A percentile compares a stretch with the other conserved stretches of the same genome.
Conservation (phyloP, 2,113 vertebrate genomes). For the Tupaia chinensis region DNA sequence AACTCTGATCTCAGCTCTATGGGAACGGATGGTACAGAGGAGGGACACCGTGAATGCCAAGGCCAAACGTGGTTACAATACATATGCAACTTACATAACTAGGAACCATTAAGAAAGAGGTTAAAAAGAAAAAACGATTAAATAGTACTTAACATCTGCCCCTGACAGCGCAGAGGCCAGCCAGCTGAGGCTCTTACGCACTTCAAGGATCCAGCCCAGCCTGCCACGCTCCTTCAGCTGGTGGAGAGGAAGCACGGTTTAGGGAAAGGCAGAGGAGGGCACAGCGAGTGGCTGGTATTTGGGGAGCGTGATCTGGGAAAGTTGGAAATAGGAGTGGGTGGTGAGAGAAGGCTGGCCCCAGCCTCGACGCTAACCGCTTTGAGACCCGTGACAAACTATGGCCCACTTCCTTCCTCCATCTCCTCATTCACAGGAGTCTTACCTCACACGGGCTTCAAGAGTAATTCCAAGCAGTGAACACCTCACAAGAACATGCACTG, state of each 20-base stretch:
- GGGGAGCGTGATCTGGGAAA: fast-evolving
- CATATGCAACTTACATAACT: not conserved
- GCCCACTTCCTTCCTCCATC: not conserved
- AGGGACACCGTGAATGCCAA: fast-evolving
- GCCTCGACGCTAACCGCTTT: not conserved
- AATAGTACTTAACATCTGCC: not conserved
- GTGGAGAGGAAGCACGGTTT: fast-evolving
- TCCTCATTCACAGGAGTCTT: not conserved
- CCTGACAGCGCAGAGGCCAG: not conserved
- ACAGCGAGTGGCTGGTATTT: no score
- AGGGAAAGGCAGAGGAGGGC: not conserved
- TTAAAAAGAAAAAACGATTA: not conserved
- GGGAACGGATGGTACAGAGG: not conserved
- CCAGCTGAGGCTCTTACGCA: not conserved
- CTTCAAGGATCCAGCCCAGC: not conserved
- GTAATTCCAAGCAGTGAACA: not conserved
- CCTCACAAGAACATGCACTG: not conserved
- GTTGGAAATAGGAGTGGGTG: not conserved
- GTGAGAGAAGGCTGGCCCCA: not conserved
- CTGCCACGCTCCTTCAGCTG: no score
- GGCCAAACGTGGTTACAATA: not conserved
- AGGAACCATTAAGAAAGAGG: not conserved
- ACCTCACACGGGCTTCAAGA: not conserved
- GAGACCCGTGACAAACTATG: not conserved
- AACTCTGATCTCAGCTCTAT: not conserved